Conservation (phyloP, 2,888 invertebrate species). For the Tineola bisselliella region DNA sequence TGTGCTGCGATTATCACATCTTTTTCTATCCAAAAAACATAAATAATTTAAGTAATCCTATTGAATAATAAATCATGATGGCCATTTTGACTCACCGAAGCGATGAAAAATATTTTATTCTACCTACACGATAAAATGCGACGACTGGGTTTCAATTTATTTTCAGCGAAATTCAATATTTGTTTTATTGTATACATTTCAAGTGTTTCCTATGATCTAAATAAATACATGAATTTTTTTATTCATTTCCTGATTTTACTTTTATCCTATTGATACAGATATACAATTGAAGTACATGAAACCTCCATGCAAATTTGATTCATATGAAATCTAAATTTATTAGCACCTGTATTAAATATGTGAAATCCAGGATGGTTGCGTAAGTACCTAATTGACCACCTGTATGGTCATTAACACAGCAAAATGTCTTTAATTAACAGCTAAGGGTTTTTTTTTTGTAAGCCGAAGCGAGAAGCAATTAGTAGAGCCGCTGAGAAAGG, state of each 20-base stretch:
- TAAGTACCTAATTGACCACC: background rate
- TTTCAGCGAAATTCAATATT: background rate
- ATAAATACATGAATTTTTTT: background rate
- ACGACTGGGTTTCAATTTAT: background rate
- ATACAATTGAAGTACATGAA: background rate
- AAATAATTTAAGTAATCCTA: too few relatives aligned
- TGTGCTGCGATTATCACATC: too few relatives aligned
- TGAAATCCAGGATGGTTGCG: background rate
- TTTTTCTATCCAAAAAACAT: too few relatives aligned
- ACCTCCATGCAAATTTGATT: too few relatives aligned
- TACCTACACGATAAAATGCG: background rate
- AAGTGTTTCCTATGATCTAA: background rate
- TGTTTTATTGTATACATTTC: background rate
- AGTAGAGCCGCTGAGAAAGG: slow-evolving; percentile 19
- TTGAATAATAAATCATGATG: too few relatives aligned
- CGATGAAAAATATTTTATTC: background rate
- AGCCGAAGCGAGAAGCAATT: slow-evolving; percentile 28
- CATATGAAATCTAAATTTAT: too few relatives aligned
- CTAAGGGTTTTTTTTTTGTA: slow-evolving; percentile 26
- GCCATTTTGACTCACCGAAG: too few relatives aligned
- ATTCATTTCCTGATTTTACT: too few relatives aligned
- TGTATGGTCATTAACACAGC: slow-evolving; percentile 24
- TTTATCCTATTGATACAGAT: too few relatives aligned
- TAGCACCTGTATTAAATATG: too few relatives aligned
- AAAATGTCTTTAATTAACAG: slow-evolving; percentile 40